Evolutionary conservation across 2,888 invertebrate genomes (phyloP).

Genomic region (Phlogophora meticulosa): DNA sequence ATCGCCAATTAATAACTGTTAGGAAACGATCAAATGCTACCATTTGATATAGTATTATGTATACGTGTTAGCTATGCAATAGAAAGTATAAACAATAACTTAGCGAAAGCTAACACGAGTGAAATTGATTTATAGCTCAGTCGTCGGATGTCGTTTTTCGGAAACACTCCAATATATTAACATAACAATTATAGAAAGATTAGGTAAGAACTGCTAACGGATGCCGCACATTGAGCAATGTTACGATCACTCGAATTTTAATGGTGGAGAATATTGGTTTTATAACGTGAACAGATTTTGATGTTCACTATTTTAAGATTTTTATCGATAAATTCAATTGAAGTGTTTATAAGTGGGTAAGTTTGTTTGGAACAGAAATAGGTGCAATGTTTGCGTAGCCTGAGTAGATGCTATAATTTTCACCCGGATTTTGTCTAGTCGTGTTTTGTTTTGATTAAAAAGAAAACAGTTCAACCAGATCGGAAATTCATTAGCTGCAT

Average conservation of each 20-base stretch:
- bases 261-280: slow-evolving; percentile 39
- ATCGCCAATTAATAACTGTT: slow-evolving; percentile 81
- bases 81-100: slow-evolving; percentile 91
- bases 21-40: slow-evolving; percentile 84
- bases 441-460: slow-evolving; percentile 28
- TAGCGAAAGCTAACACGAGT: slow-evolving; percentile 87
- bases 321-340: slow-evolving; percentile 58
- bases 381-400: slow-evolving; percentile 46
- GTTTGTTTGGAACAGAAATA: slow-evolving; percentile 47
- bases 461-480: slow-evolving; percentile 32
- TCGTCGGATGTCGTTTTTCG: slow-evolving; percentile 84
- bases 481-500: background rate
- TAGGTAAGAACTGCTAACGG: slow-evolving; percentile 80
- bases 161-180: slow-evolving; percentile 87
- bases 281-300: slow-evolving; percentile 34
- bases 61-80: slow-evolving; percentile 77
- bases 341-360: slow-evolving; percentile 51
- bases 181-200: slow-evolving; percentile 88
- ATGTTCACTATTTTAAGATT: slow-evolving; percentile 51
- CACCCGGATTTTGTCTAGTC: slow-evolving; percentile 51
- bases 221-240: slow-evolving; percentile 74
- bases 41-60: slow-evolving; percentile 83
- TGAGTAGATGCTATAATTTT: slow-evolving; percentile 33
- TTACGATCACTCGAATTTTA: slow-evolving; percentile 56
- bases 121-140: slow-evolving; percentile 89